Percentiles rank a stretch among this genome's conserved stretches.
These are phyloP conservation scores for Eupithecia subfuscata DNA, from an alignment of 2,888 invertebrate genomes.

Conservation along the genomic window DNA sequence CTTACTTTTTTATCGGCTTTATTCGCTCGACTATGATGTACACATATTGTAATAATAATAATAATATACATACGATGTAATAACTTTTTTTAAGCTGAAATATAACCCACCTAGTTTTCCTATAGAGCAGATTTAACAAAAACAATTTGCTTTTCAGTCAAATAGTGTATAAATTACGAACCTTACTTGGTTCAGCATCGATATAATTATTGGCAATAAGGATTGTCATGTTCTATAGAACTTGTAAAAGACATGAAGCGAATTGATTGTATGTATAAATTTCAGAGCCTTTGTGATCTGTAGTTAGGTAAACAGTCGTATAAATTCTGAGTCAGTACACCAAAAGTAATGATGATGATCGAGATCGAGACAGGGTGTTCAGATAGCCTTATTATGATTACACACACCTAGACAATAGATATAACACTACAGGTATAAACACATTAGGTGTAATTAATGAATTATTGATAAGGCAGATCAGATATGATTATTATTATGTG, in stretches of 20 bases:
- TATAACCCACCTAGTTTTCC: not conserved
- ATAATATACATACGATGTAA: too few relatives aligned
- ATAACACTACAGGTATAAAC: not conserved
- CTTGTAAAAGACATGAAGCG: not conserved
- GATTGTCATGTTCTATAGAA: not conserved
- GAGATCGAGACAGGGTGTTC: slow-evolving; percentile 22
- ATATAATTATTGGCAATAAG: not conserved
- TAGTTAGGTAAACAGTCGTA: not conserved
- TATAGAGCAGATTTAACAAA: not conserved
- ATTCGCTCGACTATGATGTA: not conserved
- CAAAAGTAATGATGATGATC: not conserved
- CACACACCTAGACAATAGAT: not conserved
- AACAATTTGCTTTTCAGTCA: not conserved
- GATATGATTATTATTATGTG: slow-evolving; percentile 18
- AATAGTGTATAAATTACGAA: too few relatives aligned
- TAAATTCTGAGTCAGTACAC: slow-evolving; percentile 13
- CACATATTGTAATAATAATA: not conserved
- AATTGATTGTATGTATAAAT: not conserved
- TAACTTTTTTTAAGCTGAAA: not conserved
- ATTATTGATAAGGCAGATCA: slow-evolving; percentile 33
- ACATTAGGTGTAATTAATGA: slow-evolving; percentile 24
- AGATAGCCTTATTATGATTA: slow-evolving; percentile 20
- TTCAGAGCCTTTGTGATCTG: not conserved
- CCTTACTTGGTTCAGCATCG: not conserved
- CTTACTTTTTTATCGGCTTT: not conserved